phyloP scores from a whole-genome alignment of 1,140 invertebrate genomes.

The Vanessa atalanta region DNA sequence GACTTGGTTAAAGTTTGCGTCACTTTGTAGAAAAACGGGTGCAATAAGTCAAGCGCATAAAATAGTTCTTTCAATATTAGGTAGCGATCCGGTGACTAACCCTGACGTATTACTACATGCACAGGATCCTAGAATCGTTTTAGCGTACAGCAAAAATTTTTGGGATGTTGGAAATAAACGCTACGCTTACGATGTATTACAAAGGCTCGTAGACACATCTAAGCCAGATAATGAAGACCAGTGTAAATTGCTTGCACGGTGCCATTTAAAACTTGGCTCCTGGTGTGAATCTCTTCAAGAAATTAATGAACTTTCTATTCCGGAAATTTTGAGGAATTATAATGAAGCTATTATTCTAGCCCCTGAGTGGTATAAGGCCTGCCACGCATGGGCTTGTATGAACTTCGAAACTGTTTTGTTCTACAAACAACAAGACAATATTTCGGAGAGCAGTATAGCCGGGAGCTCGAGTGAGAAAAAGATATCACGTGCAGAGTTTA shows the following conservation, averaged over 20 bases:
- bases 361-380: slow-evolving; percentile 95
- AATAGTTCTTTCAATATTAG: slow-evolving; percentile 93
- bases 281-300: slow-evolving; percentile 94
- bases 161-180: slow-evolving; percentile 92
- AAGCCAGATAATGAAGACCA: slow-evolving; percentile 84
- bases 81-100: slow-evolving; percentile 87
- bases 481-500: slow-evolving; percentile 79
- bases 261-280: slow-evolving; percentile 94
- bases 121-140: slow-evolving; percentile 90
- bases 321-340: slow-evolving; percentile 92
- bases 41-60: slow-evolving; percentile 94
- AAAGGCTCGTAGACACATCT: slow-evolving; percentile 87
- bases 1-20: slow-evolving; percentile 98
- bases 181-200: slow-evolving; percentile 88
- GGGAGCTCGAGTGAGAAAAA: slow-evolving; percentile 63
- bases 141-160: slow-evolving; percentile 96
- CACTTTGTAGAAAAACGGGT: slow-evolving; percentile 96
- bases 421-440: slow-evolving; percentile 87
- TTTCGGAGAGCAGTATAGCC: slow-evolving; percentile 58
- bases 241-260: slow-evolving; percentile 89
- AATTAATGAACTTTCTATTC: slow-evolving; percentile 90
- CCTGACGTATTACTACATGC: slow-evolving; percentile 86
- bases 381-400: slow-evolving; percentile 98
- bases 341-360: slow-evolving; percentile 94
- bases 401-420: slow-evolving; percentile 98